Base-by-base conservation (phyloP, 2,888 invertebrate species). In the Melinopterus prodromus region DNA sequence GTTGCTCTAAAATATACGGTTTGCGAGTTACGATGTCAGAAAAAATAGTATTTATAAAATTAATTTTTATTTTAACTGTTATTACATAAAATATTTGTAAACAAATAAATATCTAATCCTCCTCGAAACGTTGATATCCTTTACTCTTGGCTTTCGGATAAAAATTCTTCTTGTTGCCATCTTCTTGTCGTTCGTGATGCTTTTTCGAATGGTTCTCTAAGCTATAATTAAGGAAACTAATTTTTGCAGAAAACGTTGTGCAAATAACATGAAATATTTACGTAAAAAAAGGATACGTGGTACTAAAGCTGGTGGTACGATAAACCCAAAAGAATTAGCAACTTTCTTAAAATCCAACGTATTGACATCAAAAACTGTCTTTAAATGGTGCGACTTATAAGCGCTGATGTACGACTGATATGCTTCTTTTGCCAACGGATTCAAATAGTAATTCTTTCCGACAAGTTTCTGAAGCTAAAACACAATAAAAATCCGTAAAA, bases 391-490 rank as follows among this genome's bases (percentile, higher is more conserved):
- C 0, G 99, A 98, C 88, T 99, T 98, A 88, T 99, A 99, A 0
- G 99, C 97, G 79, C 99, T 92, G 1, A 99, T 93, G 88, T 98
- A 99, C 3, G 97, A 95, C 89, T 98, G 99, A 90, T 97, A 99
- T 0, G 98, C 99, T 89, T 99, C 98, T 89, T 98, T 97, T 0
- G 97, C 99, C 0, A 98, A 98, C 90, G 95, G 94, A 90, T 99
- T 96, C 72, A 99, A 91, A 90, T 97, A 99, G 88, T 99, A 99
- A 90, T 99, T 99, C 89, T 96, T 96, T 71, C 95, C 92, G 86
- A 99, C 96, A 84, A 99, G 90, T 90, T 97, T 97, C 90, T 99
- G 99, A 87, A 99, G 90, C 96, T 98, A 91, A 77, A 93, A 92
- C 71, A 35, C 7, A 53, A 74, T 4, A 70, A 35, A 12, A 15